phyloP scores from a whole-genome alignment of 2,113 vertebrate species.

The Clarias batrachus region DNA sequence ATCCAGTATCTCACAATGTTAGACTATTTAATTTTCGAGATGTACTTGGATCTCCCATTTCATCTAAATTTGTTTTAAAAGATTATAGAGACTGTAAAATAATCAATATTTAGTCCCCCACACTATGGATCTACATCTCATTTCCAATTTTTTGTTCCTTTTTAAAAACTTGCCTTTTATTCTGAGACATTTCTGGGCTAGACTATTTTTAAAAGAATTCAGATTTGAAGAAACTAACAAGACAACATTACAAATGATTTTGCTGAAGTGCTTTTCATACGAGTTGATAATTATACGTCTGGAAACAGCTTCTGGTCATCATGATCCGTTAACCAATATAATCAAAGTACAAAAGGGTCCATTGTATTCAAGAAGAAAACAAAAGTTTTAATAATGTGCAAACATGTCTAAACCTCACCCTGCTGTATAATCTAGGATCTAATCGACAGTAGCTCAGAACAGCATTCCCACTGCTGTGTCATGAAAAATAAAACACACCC shows the following conservation, averaged over 20 bases:
- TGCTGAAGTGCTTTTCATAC: not conserved
- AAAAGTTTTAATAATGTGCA: not conserved
- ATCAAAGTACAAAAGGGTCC: not conserved
- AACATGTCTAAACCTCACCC: not conserved
- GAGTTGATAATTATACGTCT: not conserved
- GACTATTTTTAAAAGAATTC: not conserved
- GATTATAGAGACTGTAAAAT: not conserved
- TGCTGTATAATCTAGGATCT: constrained; percentile 4
- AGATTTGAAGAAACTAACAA: not conserved
- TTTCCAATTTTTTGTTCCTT: not conserved
- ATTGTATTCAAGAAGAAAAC: not conserved
- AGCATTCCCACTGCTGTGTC: constrained; percentile 1
- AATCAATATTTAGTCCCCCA: not conserved
- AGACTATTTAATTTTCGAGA: no score
- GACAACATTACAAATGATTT: not conserved
- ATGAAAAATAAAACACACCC: constrained; percentile 4
- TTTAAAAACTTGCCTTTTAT: not conserved
- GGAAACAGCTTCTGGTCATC: not conserved
- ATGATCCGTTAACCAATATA: not conserved
- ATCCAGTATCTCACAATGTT: no score
- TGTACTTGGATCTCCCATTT: no score
- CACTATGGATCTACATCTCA: not conserved
- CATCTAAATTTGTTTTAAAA: not conserved
- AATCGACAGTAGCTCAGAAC: not conserved
- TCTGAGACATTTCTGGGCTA: not conserved